These are phyloP conservation scores for Muricea muricata DNA, from an alignment of 92 coral and sea anemone genomes.

Conservation along the genomic window DNA sequence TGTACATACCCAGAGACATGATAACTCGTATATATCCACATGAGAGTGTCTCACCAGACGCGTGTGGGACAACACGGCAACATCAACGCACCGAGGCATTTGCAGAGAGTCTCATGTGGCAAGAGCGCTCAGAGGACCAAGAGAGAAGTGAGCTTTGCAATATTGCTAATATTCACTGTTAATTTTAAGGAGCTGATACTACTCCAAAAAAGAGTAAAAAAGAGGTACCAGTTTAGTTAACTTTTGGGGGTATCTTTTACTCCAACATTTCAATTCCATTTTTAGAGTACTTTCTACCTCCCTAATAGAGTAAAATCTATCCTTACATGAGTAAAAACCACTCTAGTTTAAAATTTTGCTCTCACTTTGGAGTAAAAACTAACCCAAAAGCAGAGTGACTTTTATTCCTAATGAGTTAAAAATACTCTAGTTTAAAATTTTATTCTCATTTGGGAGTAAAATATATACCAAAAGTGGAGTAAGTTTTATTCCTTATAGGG, in stretches of 20 bases:
- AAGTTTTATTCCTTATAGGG: not conserved
- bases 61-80: too few relatives aligned
- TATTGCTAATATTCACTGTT: not conserved
- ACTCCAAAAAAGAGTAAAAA: not conserved
- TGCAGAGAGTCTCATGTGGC: too few relatives aligned
- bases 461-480: not conserved
- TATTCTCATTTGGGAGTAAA: not conserved
- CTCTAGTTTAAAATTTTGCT: not conserved
- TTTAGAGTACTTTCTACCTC: too few relatives aligned
- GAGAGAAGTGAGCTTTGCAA: too few relatives aligned
- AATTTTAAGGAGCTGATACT: not conserved
- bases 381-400: not conserved
- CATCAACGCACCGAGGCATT: too few relatives aligned
- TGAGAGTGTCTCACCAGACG: too few relatives aligned
- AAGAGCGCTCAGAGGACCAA: too few relatives aligned
- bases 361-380: not conserved
- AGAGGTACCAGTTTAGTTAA: slow-evolving; percentile 2
- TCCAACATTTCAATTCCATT: not conserved
- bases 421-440: not conserved
- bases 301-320: too few relatives aligned
- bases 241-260: not conserved
- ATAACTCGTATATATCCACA: too few relatives aligned
- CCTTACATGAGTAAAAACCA: too few relatives aligned
- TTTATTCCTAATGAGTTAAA: not conserved
- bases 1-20: too few relatives aligned